phyloP scores from a whole-genome alignment of 2,888 invertebrate species.

The Prosopocoilus inquinatus region DNA sequence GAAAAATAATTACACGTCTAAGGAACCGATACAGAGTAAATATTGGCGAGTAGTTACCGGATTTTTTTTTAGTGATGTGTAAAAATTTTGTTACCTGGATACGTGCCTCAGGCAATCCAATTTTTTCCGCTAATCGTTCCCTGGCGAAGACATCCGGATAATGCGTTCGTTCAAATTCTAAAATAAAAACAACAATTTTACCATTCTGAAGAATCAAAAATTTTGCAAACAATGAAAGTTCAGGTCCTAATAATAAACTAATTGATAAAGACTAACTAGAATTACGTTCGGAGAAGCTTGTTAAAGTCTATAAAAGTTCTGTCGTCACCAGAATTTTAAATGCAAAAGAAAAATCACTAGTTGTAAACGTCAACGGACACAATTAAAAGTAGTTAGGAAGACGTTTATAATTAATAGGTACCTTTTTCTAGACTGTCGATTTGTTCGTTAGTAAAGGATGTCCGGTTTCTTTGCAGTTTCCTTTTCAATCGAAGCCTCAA shows the following conservation, averaged over 20 bases:
- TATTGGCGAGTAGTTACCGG: neutral
- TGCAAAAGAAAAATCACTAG: neutral
- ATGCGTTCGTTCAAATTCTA: slow-evolving; percentile 96
- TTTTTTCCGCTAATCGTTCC: slow-evolving; percentile 94
- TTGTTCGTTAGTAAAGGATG: slow-evolving; percentile 98
- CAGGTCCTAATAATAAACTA: too few species aligned
- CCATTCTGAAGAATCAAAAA: too few species aligned
- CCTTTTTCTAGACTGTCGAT: slow-evolving; percentile 99
- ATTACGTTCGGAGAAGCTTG: neutral
- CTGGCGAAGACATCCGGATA: slow-evolving; percentile 97
- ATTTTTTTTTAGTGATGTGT: slow-evolving; percentile 22
- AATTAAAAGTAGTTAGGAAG: neutral
- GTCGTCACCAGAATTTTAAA: neutral
- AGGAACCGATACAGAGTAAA: too few species aligned
- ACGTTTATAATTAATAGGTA: slow-evolving; percentile 47
- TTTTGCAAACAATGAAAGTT: too few species aligned
- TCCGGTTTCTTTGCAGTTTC: slow-evolving; percentile 95
- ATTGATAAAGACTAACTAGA: too few species aligned
- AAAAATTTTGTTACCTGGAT: slow-evolving; percentile 85
- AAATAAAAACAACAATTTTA: slow-evolving; percentile 37
- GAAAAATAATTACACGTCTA: too few species aligned
- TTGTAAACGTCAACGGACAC: neutral
- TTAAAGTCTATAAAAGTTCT: neutral
- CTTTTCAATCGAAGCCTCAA: slow-evolving; percentile 90
- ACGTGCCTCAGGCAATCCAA: slow-evolving; percentile 97